Evolutionary conservation across 2,113 vertebrate species (phyloP).

Genomic region (Tenebrosternarchus preto): DNA sequence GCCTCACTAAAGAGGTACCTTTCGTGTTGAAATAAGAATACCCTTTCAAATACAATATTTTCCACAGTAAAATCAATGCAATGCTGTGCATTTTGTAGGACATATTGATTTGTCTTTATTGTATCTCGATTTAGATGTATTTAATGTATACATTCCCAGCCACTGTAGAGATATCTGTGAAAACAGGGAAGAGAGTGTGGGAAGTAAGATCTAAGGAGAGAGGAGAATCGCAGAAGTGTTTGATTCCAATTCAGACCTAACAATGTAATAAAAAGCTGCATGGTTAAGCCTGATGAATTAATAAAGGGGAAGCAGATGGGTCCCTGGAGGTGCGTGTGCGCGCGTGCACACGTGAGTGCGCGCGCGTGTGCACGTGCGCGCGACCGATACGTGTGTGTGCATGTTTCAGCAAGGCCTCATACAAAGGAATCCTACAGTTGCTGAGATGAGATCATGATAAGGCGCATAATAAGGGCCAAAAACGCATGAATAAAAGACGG

Average conservation of each 20-base stretch:
- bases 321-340: constrained; percentile 74
- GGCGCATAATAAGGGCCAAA: constrained; percentile 43
- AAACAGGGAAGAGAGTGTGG: not conserved
- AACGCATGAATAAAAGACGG: constrained; percentile 58
- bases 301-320: constrained; percentile 79
- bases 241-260: constrained; percentile 76
- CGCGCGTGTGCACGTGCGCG: constrained; percentile 53
- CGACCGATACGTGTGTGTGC: constrained; percentile 11
- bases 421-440: constrained; percentile 46
- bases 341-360: constrained; percentile 25
- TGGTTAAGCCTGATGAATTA: constrained; percentile 82
- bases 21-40: constrained; percentile 19
- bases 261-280: constrained; percentile 78
- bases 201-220: constrained; percentile 33
- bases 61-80: constrained; percentile 40
- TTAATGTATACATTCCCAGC: constrained; percentile 33
- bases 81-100: constrained; percentile 37
- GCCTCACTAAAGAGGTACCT: constrained; percentile 26
- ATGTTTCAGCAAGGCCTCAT: constrained; percentile 38
- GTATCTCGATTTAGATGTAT: constrained; percentile 44
- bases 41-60: constrained; percentile 38
- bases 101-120: constrained; percentile 49
- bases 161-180: constrained; percentile 13
- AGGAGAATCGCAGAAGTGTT: constrained; percentile 60
- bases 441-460: constrained; percentile 51